Percentiles rank a stretch among this genome's conserved stretches.
Conservation (phyloP, 2,888 invertebrate species). For the Thereva nobilitata region DNA sequence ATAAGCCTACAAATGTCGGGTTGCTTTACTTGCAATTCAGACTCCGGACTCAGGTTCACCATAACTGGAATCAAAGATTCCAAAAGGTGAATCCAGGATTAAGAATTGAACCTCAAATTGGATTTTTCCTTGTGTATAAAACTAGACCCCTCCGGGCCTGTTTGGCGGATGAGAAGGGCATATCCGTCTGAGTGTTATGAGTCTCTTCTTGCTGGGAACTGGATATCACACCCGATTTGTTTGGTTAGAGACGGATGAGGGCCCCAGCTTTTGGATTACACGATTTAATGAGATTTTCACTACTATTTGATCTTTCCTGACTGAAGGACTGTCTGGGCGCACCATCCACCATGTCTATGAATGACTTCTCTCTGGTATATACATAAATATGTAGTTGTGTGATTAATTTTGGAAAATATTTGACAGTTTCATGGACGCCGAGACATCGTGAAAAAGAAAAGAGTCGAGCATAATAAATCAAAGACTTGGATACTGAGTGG, state of each 20-base stretch:
- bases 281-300: constrained; percentile 5
- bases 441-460: constrained; percentile 18
- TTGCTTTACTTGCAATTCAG: no score
- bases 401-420: constrained; percentile 38
- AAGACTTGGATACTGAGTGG: constrained; percentile 26
- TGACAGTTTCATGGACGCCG: no score
- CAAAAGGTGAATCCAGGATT: constrained; percentile 28
- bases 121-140: constrained; percentile 19
- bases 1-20: no score
- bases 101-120: constrained; percentile 36
- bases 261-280: constrained; percentile 12
- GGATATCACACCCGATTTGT: neutral
- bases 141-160: no score
- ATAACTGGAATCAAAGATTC: constrained; percentile 10
- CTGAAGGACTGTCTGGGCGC: neutral
- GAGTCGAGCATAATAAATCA: constrained; percentile 34
- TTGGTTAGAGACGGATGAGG: constrained; percentile 5
- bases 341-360: constrained; percentile 26
- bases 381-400: neutral
- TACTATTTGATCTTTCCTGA: constrained; percentile 4
- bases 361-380: no score
- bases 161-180: no score
- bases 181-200: no score
- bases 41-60: neutral
- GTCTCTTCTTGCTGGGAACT: neutral